Evolutionary conservation across 2,113 vertebrate genomes (phyloP).

Genomic region (Mystacornis crossleyi): DNA sequence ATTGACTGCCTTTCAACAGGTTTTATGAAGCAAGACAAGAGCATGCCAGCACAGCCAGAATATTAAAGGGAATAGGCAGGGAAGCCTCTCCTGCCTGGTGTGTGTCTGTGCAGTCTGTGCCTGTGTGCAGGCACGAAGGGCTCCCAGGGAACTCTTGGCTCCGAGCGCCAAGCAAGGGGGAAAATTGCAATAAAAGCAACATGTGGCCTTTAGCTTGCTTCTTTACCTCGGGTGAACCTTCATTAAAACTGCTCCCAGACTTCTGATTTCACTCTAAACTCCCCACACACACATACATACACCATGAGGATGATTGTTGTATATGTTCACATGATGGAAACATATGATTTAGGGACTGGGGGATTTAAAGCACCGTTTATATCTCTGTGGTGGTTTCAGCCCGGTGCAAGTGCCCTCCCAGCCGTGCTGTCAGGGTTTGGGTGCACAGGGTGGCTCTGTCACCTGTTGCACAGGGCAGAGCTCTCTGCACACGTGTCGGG

Average conservation of each 20-base stretch:
- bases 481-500: neutral
- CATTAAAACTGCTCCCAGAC: neutral
- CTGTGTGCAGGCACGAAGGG: slow-evolving; percentile 47
- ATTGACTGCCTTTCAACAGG: slow-evolving; percentile 64
- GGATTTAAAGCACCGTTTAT: neutral
- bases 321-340: neutral
- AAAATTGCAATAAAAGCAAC: slow-evolving; percentile 56
- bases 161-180: neutral
- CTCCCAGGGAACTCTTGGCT: slow-evolving; percentile 39
- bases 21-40: slow-evolving; percentile 62
- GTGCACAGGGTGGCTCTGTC: neutral
- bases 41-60: slow-evolving; percentile 48
- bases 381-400: neutral
- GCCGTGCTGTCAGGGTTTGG: rapidly evolving
- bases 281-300: rapidly evolving
- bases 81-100: slow-evolving; percentile 27
- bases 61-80: neutral
- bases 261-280: neutral
- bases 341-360: neutral
- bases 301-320: neutral
- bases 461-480: neutral
- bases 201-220: slow-evolving; percentile 59
- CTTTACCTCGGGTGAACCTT: slow-evolving; percentile 56
- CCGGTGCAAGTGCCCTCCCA: neutral
- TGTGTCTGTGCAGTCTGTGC: neutral